Evolutionary conservation across 1,140 invertebrate genomes (phyloP), one percentile per base, ranked within the genome.

Genomic region (Drosophila elegans): DNA sequence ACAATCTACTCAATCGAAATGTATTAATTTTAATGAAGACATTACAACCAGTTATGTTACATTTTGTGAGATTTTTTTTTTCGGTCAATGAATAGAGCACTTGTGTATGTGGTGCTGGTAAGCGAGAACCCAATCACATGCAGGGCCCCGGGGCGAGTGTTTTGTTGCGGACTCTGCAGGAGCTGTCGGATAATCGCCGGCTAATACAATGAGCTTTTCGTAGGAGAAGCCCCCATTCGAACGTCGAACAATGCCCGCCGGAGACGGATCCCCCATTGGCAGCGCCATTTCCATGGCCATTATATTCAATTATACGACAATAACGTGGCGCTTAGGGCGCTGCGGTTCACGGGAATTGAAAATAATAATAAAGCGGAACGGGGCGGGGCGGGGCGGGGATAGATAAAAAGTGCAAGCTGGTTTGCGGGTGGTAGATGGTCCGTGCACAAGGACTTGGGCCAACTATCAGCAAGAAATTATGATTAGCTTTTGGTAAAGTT

Each of bases 291-390:
- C 77, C 67, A 77, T 82, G 69, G 84, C 83, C 72, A 83, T 88
- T 88, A 89, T 80, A 88, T 88, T 88, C 83, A 88, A 88, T 88
- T 88, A 88, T 81, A 88, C 52, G 84, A 89, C 84, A 89, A 88
- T 88, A 88, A 88, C 72, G 83, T 76, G 67, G 79, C 62, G 79
- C 83, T 88, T 83, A 88, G 78, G 83, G 84, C 75, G 66, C 45
- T 88, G 75, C 75, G 75, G 84, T 79, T 79, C 63, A 73, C 80
- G 63, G 74, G 78, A 88, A 89, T 88, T 88, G 83, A 88, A 88
- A 89, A 88, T 88, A 88, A 88, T 79, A 86, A 79, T 89, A 89
- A 88, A 80, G 72, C 63, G 80, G 54, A 41, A 41, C 12, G 42
- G 42, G 44, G 4, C 11, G 25, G 5, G 12, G 4, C 9, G 9